A percentile compares a stretch with the other conserved stretches of the same genome.
phyloP scores from a whole-genome alignment of 30 jellyfish, hydroid and myxozoan genomes.

The Aurelia aurita region DNA sequence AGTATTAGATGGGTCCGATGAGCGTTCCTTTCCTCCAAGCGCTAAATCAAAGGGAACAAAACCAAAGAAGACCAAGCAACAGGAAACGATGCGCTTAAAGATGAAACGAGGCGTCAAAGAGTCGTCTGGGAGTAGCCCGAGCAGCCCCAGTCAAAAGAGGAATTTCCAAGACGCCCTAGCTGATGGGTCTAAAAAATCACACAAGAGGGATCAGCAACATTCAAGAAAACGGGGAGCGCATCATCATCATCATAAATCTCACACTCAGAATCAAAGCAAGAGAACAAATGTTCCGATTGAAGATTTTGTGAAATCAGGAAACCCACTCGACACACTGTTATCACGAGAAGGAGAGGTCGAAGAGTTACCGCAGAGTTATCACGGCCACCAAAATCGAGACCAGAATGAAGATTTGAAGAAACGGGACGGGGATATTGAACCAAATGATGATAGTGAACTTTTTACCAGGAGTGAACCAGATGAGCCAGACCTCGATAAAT shows the following conservation, averaged over 20 bases:
- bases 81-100: conserved; percentile 10
- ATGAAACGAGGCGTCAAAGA: neutral
- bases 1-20: neutral
- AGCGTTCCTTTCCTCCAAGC: neutral
- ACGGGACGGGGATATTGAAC: conserved; percentile 19
- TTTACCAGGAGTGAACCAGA: conserved; percentile 24
- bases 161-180: neutral
- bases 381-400: no score
- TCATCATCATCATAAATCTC: no score
- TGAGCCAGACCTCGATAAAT: conserved; percentile 26
- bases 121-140: neutral
- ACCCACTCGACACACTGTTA: no score
- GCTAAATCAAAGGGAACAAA: neutral
- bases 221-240: no score
- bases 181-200: no score
- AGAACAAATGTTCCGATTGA: no score
- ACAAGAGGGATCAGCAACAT: no score
- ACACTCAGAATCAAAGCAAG: no score
- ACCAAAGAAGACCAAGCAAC: neutral
- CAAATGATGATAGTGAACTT: conserved; percentile 17
- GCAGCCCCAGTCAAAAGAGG: neutral
- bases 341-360: no score
- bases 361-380: no score
- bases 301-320: no score
- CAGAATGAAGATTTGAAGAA: neutral